Evolutionary conservation across 2,113 vertebrate species (phyloP), one percentile per base, ranked within the genome.

Genomic region (Antigone vipio): DNA sequence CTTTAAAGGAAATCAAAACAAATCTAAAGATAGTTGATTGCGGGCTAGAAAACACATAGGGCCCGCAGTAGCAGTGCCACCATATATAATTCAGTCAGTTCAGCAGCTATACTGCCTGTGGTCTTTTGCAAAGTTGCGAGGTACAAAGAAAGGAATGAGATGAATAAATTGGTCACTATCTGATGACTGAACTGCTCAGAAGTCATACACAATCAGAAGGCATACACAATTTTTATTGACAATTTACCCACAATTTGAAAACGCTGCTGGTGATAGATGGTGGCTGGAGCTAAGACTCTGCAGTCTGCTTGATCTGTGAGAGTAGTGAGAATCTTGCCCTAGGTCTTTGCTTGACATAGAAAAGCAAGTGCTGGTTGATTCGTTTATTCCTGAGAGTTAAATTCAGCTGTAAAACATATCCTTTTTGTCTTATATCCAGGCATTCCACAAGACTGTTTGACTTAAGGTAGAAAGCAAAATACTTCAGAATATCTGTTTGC

Each of bases 271-370:
- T 94, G 86, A 92, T 87, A 91, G 80, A 93, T 88, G 68, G 92
- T 91, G 92, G 85, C 89, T 96, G 74, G 44, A 94, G 78, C 49
- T 3, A 91, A 64, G 84, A 72, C 77, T 81, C 64, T 85, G 87
- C 84, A 96, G 95, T 82, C 77, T 13, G 19, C 52, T 82, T 88
- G 53, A 91, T 94, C 94, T 93, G 87, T 42, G 55, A 93, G 67
- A 93, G 47, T 72, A 94, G 87, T 79, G 85, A 89, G 89, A 96
- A 97, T 89, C 85, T 97, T 88, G 96, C 95, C 95, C 66, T 91
- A 96, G 95, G 96, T 89, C 84, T 89, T 75, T 79, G 20, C 53
- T 74, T 93, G 94, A 97, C 92, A 94, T 49, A 85, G 71, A 91
- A 95, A 95, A 96, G 87, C 74, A 89, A 96, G 87, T 76, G 74